Base-by-base conservation (phyloP, 2,113 vertebrate genomes). In the Acinonyx jubatus region DNA sequence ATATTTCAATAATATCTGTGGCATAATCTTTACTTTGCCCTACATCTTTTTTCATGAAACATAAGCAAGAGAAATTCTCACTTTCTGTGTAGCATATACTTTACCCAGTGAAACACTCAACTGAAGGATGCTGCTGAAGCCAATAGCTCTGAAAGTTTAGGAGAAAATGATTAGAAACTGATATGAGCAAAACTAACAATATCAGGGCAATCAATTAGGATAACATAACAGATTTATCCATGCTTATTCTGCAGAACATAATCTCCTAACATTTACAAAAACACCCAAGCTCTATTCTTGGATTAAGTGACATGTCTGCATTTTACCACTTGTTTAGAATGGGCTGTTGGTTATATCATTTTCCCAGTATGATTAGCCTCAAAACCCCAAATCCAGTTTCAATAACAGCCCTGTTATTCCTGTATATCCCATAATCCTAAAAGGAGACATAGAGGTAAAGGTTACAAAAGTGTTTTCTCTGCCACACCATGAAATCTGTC, bases 401-500 rank as follows among this genome's bases (percentile, higher is more conserved):
- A 0, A 38, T 89, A 81, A 81, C 45, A 66, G 16, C 5, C 16
- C n/a, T 91, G 33, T 55, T 88, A 89, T 52, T 85, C 57, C 68
- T 89, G 55, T 21, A 83, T 80, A 95, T 83, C 48, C 36, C 89
- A 89, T 80, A 87, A 89, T 92, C 76, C 63, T 81, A 45, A 96
- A 96, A 93, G 78, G 78, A 96, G 96, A 94, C 66, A 96, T 16
- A 88, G 23, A 96, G 90, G 91, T 96, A 88, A 96, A 97, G 91
- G 82, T 95, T 93, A 97, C 84, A 95, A 41, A 95, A 97, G 38
- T 50, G 19, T 97, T 96, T 91, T 93, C 82, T 98, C 97, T 98
- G 98, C 94, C 96, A 80, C 97, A 96, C 98, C 98, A 96, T 98
- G 97, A 99, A 98, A 98, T 98, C 98, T 97, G 95, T 97, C 97